phyloP scores from a whole-genome alignment of 2,113 vertebrate genomes.

The Alouatta palliata region DNA sequence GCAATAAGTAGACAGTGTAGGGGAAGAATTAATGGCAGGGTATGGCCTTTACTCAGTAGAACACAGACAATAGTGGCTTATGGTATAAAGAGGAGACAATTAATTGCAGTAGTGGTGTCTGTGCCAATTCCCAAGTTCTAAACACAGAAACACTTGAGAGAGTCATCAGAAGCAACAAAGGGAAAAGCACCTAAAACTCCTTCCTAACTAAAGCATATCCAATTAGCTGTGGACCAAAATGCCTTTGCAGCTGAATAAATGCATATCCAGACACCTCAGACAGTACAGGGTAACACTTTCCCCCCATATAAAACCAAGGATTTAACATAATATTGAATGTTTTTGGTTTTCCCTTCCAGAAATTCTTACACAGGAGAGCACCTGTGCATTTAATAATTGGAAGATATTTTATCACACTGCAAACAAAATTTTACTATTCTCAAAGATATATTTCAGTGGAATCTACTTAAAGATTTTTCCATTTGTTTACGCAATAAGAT shows the following conservation, averaged over 20 bases:
- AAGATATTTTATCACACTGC: background rate
- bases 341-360: constrained; percentile 2
- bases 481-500: constrained; percentile 72
- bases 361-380: background rate
- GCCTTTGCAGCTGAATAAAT: background rate
- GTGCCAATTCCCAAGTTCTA: constrained; percentile 66
- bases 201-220: background rate
- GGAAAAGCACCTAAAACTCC: background rate
- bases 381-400: background rate
- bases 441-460: constrained; percentile 38
- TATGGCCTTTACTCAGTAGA: constrained; percentile 70
- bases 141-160: constrained; percentile 62
- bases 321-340: background rate
- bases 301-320: background rate
- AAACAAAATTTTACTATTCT: constrained; percentile 45
- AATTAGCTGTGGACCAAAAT: background rate
- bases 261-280: background rate
- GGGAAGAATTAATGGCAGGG: constrained; percentile 59
- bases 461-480: constrained; percentile 53
- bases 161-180: constrained; percentile 17
- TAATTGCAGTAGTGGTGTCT: constrained; percentile 63
- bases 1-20: constrained; percentile 57
- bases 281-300: background rate
- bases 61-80: constrained; percentile 55
- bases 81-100: constrained; percentile 52